Evolutionary conservation across 2,888 invertebrate species (phyloP), one percentile per base, ranked within the genome.

Genomic region (Mylabris sibirica): DNA sequence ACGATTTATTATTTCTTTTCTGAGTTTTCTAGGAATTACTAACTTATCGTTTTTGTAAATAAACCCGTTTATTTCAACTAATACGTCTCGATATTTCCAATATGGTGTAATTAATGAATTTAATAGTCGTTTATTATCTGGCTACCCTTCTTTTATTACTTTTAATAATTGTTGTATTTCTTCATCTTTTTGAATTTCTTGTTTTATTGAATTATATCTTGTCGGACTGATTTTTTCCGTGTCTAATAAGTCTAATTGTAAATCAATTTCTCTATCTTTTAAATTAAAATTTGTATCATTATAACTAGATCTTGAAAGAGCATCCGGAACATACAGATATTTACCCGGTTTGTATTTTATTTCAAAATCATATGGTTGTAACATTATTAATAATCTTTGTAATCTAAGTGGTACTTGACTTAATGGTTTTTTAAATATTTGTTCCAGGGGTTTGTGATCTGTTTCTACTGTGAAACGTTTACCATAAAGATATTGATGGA

Each of bases 321-420:
- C 71, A 66, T 81, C 80, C 34, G 79, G 78, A 22, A 80, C 70
- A 59, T 72, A 69, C 72, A 81, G 75, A 44, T 77, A 62, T 63
- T 74, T 76, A 22, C 80, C 80, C 2, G 8, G 79, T 60, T 71
- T 81, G 38, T 70, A 73, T 30, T 41, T 63, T 1, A 71, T 62
- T 17, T 14, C 53, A 64, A 66, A 38, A 53, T 66, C 67, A 67
- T 72, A 72, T 26, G 24, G 38, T 66, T 72, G 68, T 59, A 74
- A 49, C 8, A n/a, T 67, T 14, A 69, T 68, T 62, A 11, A 26
- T 30, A 71, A 22, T 66, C 63, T 66, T 49, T 72, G 69, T 30
- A 70, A 9, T 17, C 72, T 3, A 30, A 65, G 9, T 3, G 69
- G 67, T 24, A 60, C 60, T 59, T 65, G 20, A 22, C n/a, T 57